A percentile compares a stretch with the other conserved stretches of the same genome.
Conservation (phyloP, 2,797 vertebrate species). For the Cuniculus paca region DNA sequence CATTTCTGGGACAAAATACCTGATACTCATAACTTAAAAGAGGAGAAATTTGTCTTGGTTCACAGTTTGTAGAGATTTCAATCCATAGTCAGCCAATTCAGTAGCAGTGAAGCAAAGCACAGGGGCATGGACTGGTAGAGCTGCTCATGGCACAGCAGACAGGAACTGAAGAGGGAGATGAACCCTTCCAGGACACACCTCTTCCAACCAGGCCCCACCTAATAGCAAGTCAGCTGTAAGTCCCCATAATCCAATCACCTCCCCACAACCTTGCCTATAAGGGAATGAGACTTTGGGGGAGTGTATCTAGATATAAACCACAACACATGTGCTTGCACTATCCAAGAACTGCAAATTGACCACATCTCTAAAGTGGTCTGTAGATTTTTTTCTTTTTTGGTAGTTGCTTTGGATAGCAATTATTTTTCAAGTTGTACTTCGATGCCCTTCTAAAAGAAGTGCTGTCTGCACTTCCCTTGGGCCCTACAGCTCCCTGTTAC, state of each 20-base stretch:
- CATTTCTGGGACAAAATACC: background rate
- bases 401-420: background rate
- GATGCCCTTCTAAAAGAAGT: background rate
- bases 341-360: background rate
- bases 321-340: background rate
- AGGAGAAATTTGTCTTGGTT: background rate
- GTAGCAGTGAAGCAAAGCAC: background rate
- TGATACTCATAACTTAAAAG: background rate
- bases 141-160: background rate
- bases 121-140: background rate
- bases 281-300: background rate
- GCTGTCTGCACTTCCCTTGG: background rate
- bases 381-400: background rate
- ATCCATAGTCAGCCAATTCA: background rate
- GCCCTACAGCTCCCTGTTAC: background rate
- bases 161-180: background rate
- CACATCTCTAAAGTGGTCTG: background rate
- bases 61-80: background rate
- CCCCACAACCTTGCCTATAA: background rate
- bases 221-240: background rate
- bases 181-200: background rate
- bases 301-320: background rate
- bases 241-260: background rate
- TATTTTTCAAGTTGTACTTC: conserved; percentile 10
- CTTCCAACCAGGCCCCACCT: background rate